Percentiles rank a stretch among this genome's conserved stretches.
phyloP scores from a whole-genome alignment of 2,888 invertebrate species.

The Stramonita haemastoma region DNA sequence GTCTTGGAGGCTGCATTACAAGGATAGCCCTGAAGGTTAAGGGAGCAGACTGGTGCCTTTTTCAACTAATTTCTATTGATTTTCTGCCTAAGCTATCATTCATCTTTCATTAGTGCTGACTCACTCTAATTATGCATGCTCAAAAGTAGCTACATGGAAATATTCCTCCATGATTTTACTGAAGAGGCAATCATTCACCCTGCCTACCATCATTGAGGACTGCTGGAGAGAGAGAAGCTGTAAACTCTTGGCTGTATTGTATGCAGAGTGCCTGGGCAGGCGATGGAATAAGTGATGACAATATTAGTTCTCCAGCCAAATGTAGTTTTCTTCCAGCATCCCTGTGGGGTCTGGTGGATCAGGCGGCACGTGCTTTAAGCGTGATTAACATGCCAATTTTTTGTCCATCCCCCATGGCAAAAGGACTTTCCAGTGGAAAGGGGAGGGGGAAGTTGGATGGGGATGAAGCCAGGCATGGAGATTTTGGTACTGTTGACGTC shows the following conservation, averaged over 20 bases:
- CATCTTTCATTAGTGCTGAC: constrained; percentile 53
- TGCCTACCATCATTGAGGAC: neutral
- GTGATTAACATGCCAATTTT: constrained; percentile 30
- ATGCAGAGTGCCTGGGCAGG: neutral
- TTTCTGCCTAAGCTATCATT: constrained; percentile 41
- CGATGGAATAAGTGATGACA: constrained; percentile 42
- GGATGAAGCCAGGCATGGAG: neutral
- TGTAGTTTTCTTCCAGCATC: constrained; percentile 8
- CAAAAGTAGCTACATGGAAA: constrained; percentile 38
- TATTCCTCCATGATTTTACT: constrained; percentile 37
- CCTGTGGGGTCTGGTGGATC: neutral
- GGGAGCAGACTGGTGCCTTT: constrained; percentile 49
- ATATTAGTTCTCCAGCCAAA: constrained; percentile 38
- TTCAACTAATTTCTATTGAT: constrained; percentile 48
- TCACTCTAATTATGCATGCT: constrained; percentile 46
- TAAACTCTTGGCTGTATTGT: too few species aligned
- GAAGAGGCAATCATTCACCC: neutral
- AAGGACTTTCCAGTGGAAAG: too few species aligned
- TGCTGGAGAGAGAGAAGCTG: neutral
- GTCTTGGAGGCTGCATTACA: constrained; percentile 50
- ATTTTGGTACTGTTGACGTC: neutral
- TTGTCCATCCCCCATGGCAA: neutral
- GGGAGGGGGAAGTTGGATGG: too few species aligned
- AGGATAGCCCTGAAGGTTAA: neutral
- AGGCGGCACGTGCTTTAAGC: neutral